Evolutionary conservation across 53 echinoderm and acorn worm species (phyloP).

Genomic region (Arbacia lixula): DNA sequence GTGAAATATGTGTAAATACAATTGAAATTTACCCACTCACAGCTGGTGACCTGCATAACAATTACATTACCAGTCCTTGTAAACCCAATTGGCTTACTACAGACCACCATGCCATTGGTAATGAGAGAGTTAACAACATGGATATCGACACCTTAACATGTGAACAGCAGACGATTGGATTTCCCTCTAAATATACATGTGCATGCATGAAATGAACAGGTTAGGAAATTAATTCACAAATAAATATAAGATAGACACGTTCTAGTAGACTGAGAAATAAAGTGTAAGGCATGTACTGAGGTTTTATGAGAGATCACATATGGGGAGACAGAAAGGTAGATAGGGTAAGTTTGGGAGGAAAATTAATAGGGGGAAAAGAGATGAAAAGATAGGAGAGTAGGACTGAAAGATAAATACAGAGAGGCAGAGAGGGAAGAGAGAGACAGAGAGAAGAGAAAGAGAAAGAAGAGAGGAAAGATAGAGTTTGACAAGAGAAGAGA

Average conservation of each 20-base stretch:
- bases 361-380: background rate
- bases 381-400: background rate
- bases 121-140: background rate
- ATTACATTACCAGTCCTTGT: background rate
- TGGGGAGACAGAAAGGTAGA: background rate
- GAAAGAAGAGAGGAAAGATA: too few relatives aligned
- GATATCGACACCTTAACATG: background rate
- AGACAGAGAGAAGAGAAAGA: background rate
- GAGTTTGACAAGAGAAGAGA: too few relatives aligned
- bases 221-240: too few relatives aligned
- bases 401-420: background rate
- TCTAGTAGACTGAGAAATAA: too few relatives aligned
- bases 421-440: background rate
- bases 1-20: constrained; percentile 34
- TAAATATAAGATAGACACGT: too few relatives aligned
- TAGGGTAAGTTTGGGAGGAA: background rate
- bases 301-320: background rate
- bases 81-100: background rate
- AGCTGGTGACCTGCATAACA: background rate
- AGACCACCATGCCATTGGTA: background rate
- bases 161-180: too few relatives aligned
- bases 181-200: background rate
- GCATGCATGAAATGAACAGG: background rate
- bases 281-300: too few relatives aligned
- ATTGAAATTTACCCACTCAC: constrained; percentile 5